Conservation (phyloP, 2,888 invertebrate species). For the Athetis lepigone region DNA sequence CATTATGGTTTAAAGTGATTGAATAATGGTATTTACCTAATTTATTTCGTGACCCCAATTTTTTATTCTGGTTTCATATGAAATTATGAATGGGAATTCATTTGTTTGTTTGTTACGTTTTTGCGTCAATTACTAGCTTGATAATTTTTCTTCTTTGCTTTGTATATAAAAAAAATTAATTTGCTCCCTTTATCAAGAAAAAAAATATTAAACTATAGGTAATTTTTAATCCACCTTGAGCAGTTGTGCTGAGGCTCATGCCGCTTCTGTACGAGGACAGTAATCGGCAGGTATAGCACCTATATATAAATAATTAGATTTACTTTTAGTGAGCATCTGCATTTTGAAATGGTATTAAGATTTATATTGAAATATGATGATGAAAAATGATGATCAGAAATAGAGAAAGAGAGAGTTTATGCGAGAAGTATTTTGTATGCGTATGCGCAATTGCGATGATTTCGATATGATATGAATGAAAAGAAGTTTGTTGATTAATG, state of each 20-base stretch:
- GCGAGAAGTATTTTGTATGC: conserved; percentile 18
- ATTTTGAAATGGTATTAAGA: not conserved
- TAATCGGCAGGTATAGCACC: no score
- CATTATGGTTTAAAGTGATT: no score
- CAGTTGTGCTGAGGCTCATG: no score
- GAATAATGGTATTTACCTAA: no score
- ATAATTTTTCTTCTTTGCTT: not conserved
- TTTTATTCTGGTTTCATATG: not conserved
- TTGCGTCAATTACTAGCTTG: not conserved
- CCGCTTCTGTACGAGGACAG: no score
- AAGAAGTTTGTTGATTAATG: conserved; percentile 62
- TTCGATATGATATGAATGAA: conserved; percentile 50
- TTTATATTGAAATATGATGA: conserved; percentile 16
- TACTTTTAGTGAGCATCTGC: not conserved
- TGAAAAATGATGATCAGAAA: conserved; percentile 42
- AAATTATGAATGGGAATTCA: not conserved
- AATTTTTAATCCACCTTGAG: no score
- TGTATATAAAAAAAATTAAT: not conserved
- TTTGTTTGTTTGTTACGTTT: not conserved
- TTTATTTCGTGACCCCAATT: no score
- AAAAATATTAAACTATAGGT: no score
- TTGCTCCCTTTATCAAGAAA: no score
- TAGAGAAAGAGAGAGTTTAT: conserved; percentile 60
- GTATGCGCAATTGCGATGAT: conserved; percentile 25
- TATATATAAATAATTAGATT: no score